phyloP scores from a whole-genome alignment of 2,888 invertebrate species.

The Nephrotoma flavescens region DNA sequence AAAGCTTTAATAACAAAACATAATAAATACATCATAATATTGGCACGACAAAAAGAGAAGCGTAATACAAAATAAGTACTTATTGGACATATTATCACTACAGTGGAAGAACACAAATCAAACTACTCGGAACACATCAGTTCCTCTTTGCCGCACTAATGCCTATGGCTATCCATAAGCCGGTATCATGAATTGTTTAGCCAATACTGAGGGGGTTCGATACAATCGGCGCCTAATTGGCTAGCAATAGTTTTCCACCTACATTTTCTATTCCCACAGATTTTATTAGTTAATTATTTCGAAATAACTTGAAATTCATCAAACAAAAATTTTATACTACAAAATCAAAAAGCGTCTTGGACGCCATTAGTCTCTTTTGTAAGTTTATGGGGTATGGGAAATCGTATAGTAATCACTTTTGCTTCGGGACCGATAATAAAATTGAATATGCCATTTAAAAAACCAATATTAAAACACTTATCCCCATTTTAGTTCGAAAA shows the following conservation, averaged over 20 bases:
- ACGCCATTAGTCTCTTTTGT: background rate
- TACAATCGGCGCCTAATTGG: background rate
- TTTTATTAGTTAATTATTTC: background rate
- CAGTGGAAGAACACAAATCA: background rate
- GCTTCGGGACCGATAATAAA: background rate
- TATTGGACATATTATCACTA: background rate
- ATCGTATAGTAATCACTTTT: background rate
- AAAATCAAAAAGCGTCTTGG: background rate
- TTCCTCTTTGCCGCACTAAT: background rate
- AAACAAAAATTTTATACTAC: background rate
- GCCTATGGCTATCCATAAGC: no score
- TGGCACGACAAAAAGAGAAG: background rate
- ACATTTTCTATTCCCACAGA: background rate
- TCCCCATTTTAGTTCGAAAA: background rate
- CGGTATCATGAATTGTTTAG: background rate
- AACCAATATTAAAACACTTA: background rate
- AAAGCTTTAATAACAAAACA: no score
- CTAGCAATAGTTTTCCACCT: background rate
- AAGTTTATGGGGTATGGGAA: background rate
- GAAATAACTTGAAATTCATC: background rate
- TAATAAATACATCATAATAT: background rate
- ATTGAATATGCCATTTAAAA: background rate
- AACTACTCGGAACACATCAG: background rate
- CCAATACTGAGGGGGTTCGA: background rate
- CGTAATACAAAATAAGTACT: background rate